Evolutionary conservation across 2,888 invertebrate species (phyloP).

Genomic region (Thumatha senex): DNA sequence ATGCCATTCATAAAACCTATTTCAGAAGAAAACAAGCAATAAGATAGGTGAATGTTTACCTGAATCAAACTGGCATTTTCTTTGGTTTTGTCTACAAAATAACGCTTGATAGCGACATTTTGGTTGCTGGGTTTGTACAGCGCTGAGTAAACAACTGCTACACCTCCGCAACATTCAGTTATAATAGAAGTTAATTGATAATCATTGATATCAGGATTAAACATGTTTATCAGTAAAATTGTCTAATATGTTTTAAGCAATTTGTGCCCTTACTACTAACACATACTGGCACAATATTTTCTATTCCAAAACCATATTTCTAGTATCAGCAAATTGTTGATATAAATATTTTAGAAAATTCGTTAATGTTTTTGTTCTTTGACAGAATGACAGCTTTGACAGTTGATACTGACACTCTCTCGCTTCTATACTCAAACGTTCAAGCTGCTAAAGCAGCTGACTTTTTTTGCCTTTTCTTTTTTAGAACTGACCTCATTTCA

Average conservation of each 20-base stretch:
- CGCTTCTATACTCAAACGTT: no score
- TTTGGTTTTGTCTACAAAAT: constrained; percentile 88
- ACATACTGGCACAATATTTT: constrained; percentile 23
- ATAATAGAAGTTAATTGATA: constrained; percentile 87
- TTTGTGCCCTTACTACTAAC: constrained; percentile 19
- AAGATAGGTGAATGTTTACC: constrained; percentile 45
- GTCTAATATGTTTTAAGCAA: constrained; percentile 11
- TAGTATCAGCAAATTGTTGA: constrained; percentile 13
- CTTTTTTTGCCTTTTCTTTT: no score
- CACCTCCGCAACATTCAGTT: constrained; percentile 87
- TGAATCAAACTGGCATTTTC: constrained; percentile 84
- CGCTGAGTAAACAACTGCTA: constrained; percentile 88
- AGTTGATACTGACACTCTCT: background rate
- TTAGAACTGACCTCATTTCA: no score
- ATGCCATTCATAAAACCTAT: no score
- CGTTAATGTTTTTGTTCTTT: constrained; percentile 37
- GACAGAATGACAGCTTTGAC: constrained; percentile 33
- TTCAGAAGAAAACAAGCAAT: background rate
- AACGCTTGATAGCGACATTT: constrained; percentile 89
- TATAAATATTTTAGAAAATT: constrained; percentile 35
- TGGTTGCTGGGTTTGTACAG: constrained; percentile 86
- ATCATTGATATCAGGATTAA: constrained; percentile 83
- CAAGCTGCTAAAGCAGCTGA: no score
- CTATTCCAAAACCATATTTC: constrained; percentile 19
- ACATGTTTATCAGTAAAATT: constrained; percentile 62